phyloP scores from a whole-genome alignment of 2,113 vertebrate species.

The Prochilodus magdalenae region DNA sequence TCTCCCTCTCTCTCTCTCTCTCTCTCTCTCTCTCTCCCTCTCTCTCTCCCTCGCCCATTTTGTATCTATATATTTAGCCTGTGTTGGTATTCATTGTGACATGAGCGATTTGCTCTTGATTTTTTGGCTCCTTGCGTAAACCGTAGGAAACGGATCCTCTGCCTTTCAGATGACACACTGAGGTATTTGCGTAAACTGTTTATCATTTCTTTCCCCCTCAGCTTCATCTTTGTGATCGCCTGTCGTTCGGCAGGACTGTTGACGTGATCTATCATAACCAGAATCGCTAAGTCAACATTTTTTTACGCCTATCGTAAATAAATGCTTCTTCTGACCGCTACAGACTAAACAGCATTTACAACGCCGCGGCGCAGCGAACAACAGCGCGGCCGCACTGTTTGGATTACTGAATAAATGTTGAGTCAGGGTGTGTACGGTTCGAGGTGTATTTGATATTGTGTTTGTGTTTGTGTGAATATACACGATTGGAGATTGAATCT shows the following conservation, averaged over 20 bases:
- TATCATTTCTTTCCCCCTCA: not conserved
- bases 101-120: not conserved
- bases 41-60: too few relatives aligned
- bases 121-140: not conserved
- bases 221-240: not conserved
- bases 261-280: not conserved
- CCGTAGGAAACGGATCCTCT: not conserved
- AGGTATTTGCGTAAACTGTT: not conserved
- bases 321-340: conserved; percentile 50
- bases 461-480: conserved; percentile 50
- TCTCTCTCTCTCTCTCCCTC: too few relatives aligned
- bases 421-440: conserved; percentile 56
- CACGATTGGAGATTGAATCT: conserved; percentile 1
- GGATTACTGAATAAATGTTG: conserved; percentile 63
- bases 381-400: conserved; percentile 52
- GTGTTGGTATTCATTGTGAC: not conserved
- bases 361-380: conserved; percentile 18
- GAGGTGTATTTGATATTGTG: conserved; percentile 53
- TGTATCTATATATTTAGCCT: too few relatives aligned
- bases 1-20: not conserved
- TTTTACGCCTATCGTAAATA: conserved; percentile 24
- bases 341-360: conserved; percentile 58
- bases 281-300: not conserved
- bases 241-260: not conserved
- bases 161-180: not conserved